phyloP scores from a whole-genome alignment of 2,888 invertebrate species.

The Buathra laborator region DNA sequence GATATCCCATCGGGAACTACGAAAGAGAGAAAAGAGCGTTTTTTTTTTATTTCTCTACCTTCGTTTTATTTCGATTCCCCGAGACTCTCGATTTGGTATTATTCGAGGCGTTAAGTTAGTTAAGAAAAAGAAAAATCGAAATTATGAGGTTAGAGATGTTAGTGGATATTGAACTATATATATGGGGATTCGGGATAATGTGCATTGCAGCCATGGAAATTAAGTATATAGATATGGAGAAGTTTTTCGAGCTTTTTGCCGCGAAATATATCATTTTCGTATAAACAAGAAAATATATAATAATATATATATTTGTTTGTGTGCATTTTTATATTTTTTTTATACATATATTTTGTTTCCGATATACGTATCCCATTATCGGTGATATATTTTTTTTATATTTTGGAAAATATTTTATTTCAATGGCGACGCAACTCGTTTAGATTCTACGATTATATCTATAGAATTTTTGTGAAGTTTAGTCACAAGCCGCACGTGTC shows the following conservation, averaged over 20 bases:
- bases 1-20: constrained; percentile 23
- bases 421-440: not conserved
- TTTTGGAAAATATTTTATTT: too few relatives aligned
- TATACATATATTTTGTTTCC: too few relatives aligned
- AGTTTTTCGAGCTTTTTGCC: too few relatives aligned
- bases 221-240: too few relatives aligned
- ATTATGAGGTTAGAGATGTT: not conserved
- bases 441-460: not conserved
- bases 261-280: too few relatives aligned
- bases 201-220: not conserved
- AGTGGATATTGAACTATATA: not conserved
- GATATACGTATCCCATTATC: too few relatives aligned
- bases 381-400: too few relatives aligned
- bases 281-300: too few relatives aligned
- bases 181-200: not conserved
- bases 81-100: constrained; percentile 31
- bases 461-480: not conserved
- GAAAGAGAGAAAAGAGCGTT: constrained; percentile 15
- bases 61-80: constrained; percentile 26
- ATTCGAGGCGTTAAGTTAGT: constrained; percentile 44
- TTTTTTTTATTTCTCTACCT: constrained; percentile 41
- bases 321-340: too few relatives aligned
- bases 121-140: not conserved
- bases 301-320: too few relatives aligned
- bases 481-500: not conserved